phyloP scores from a whole-genome alignment of 2,797 vertebrate species.

The Morelia viridis region DNA sequence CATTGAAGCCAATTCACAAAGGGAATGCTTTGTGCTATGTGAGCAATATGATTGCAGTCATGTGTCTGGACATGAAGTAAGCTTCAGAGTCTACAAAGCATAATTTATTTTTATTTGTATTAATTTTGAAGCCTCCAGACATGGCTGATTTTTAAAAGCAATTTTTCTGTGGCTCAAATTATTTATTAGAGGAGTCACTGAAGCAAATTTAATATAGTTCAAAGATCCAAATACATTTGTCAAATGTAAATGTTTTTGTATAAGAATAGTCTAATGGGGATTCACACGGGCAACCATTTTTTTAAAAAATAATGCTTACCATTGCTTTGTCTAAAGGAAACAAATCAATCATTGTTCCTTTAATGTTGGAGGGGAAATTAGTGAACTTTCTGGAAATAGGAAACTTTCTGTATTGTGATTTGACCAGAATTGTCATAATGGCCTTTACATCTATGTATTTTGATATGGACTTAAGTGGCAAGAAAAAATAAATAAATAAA shows the following conservation, averaged over 20 bases:
- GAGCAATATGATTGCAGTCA: background rate
- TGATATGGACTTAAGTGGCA: background rate
- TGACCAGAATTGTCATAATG: background rate
- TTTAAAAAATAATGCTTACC: conserved; percentile 20
- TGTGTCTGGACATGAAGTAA: conserved; percentile 8
- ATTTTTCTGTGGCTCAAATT: conserved; percentile 12
- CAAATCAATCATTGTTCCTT: conserved; percentile 48
- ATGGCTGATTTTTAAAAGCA: conserved; percentile 35
- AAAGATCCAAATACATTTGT: conserved; percentile 36
- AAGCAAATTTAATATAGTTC: conserved; percentile 17
- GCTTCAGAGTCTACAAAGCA: conserved; percentile 8
- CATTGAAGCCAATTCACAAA: background rate
- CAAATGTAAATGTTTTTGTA: conserved; percentile 13
- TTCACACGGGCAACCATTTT: conserved; percentile 25
- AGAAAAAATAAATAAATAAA: background rate
- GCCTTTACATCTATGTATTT: background rate
- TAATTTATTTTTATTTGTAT: conserved; percentile 37
- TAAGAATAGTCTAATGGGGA: conserved; percentile 36
- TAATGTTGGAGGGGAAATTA: conserved; percentile 55
- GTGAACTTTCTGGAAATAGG: conserved; percentile 21
- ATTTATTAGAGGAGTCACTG: conserved; percentile 36
- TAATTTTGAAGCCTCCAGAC: conserved; percentile 30
- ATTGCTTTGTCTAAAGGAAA: conserved; percentile 40
- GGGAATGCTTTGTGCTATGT: background rate
- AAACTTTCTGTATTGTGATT: conserved; percentile 29